Conservation (phyloP, 1,140 invertebrate genomes). For the Panagrolaimus sp. region DNA sequence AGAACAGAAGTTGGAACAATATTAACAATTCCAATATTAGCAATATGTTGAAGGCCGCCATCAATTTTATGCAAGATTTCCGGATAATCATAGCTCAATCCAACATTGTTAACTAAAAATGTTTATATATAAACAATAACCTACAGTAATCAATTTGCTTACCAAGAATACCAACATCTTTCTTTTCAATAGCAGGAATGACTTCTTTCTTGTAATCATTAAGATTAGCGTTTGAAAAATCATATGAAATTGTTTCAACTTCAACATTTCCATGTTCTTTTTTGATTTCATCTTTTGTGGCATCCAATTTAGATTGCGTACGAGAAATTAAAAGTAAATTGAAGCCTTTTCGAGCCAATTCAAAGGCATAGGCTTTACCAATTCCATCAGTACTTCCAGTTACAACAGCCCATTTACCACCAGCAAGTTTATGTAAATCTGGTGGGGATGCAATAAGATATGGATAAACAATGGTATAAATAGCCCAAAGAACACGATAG, state of each 20-base stretch:
- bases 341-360: conserved; percentile 47
- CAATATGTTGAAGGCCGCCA: conserved; percentile 44
- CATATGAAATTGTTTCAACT: conserved; percentile 40
- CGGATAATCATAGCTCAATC: conserved; percentile 54
- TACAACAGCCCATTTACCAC: conserved; percentile 54
- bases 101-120: conserved; percentile 53
- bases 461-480: conserved; percentile 41
- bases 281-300: conserved; percentile 41
- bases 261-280: conserved; percentile 26
- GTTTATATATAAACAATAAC: conserved; percentile 15
- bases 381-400: conserved; percentile 57
- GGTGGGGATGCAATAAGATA: conserved; percentile 43
- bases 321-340: conserved; percentile 50
- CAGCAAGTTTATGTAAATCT: conserved; percentile 37
- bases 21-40: conserved; percentile 44
- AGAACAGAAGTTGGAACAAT: conserved; percentile 26
- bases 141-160: background rate
- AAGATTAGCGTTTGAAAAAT: conserved; percentile 42
- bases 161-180: conserved; percentile 52
- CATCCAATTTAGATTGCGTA: conserved; percentile 41
- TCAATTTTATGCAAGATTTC: conserved; percentile 48
- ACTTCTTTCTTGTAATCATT: conserved; percentile 40
- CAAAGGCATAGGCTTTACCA: conserved; percentile 51
- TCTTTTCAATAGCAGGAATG: conserved; percentile 30
- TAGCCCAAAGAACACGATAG: conserved; percentile 24